Conservation (phyloP, 2,113 vertebrate genomes). For the Caranx melampygus region DNA sequence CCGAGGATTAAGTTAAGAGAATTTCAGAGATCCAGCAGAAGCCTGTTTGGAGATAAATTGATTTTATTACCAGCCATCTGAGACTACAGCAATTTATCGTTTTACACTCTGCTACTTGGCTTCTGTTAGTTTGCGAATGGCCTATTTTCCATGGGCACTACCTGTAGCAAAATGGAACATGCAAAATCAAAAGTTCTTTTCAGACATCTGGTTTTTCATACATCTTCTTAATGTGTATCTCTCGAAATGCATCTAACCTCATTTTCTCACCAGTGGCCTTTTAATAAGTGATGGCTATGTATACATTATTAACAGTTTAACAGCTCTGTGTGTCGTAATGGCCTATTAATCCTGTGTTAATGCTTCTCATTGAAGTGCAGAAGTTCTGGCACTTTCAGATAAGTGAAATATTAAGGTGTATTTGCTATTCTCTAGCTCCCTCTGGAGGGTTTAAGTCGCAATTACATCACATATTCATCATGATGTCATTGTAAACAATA, state of each 20-base stretch:
- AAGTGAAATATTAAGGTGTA: neutral
- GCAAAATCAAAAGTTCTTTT: neutral
- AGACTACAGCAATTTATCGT: slow-evolving; percentile 49
- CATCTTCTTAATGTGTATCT: neutral
- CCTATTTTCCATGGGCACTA: slow-evolving; percentile 26
- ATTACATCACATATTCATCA: neutral
- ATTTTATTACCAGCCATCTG: slow-evolving; percentile 39
- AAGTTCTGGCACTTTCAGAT: neutral
- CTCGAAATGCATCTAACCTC: neutral
- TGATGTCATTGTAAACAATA: neutral
- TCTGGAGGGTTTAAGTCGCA: slow-evolving; percentile 58
- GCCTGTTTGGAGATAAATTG: slow-evolving; percentile 44
- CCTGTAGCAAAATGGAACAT: neutral
- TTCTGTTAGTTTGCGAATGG: slow-evolving; percentile 9
- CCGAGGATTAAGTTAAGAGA: slow-evolving; percentile 38
- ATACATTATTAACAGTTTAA: neutral
- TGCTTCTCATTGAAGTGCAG: neutral
- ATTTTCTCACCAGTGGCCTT: slow-evolving; percentile 1
- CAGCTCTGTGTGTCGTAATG: neutral
- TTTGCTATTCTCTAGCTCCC: slow-evolving; percentile 60
- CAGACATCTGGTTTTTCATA: slow-evolving; percentile 12
- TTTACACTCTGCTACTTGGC: slow-evolving; percentile 37
- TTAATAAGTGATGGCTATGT: neutral
- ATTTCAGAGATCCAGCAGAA: slow-evolving; percentile 22
- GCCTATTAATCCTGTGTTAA: neutral